These are phyloP conservation scores for Uria aalge DNA, from an alignment of 2,113 vertebrate species.

Conservation along the genomic window DNA sequence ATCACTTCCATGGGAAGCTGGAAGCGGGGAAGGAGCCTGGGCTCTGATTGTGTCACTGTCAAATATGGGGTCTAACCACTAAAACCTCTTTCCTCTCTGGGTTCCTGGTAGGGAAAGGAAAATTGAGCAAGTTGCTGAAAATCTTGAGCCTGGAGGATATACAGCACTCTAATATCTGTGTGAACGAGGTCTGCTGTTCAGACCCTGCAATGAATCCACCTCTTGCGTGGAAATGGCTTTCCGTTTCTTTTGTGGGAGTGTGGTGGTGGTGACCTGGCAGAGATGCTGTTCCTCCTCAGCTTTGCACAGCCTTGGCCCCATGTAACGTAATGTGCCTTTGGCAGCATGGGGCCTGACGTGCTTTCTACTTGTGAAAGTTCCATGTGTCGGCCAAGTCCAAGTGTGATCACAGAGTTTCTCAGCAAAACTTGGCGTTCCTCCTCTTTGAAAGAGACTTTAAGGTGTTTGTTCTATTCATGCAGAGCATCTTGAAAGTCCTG, in stretches of 20 bases:
- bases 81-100: not conserved
- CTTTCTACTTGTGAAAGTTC: not conserved
- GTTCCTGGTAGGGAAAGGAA: not conserved
- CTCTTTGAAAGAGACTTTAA: not conserved
- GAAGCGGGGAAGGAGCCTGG: not conserved
- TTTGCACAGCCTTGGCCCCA: not conserved
- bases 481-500: not conserved
- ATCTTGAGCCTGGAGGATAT: not conserved
- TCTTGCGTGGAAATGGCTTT: not conserved
- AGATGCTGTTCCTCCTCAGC: not conserved
- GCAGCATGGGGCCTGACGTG: not conserved
- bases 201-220: not conserved
- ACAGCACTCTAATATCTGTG: not conserved
- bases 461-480: not conserved
- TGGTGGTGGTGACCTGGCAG: not conserved
- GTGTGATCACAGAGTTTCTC: not conserved
- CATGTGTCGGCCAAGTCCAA: not conserved
- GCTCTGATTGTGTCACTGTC: not conserved
- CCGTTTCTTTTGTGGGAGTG: not conserved
- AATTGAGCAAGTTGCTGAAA: not conserved
- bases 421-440: not conserved
- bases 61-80: not conserved
- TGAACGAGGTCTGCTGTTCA: not conserved
- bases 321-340: not conserved
- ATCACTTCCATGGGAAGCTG: not conserved